Evolutionary conservation across 2,888 invertebrate species (phyloP).

Genomic region (Hydriomena furcata): DNA sequence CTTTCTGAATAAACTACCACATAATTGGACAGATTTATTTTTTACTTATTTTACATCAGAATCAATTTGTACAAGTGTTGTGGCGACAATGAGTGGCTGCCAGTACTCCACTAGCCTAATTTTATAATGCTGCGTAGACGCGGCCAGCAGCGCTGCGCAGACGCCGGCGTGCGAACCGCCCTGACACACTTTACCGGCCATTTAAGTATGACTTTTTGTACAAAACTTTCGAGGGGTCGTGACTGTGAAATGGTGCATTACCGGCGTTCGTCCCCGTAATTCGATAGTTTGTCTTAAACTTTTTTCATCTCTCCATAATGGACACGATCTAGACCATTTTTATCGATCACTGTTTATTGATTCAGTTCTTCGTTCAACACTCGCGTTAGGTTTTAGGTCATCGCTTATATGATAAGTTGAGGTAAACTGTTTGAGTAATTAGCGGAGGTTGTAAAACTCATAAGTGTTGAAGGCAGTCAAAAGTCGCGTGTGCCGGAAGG

Average conservation of each 20-base stretch:
- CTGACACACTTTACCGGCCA: conserved; percentile 64
- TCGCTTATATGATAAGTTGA: conserved; percentile 37
- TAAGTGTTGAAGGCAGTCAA: conserved; percentile 55
- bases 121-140: conserved; percentile 56
- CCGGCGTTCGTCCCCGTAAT: conserved; percentile 48
- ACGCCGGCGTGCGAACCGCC: conserved; percentile 69
- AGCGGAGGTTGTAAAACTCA: conserved; percentile 58
- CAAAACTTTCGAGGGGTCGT: conserved; percentile 70
- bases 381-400: conserved; percentile 33
- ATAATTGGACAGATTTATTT: conserved; percentile 33
- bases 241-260: conserved; percentile 78
- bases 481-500: conserved; percentile 72
- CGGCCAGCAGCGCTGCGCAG: conserved; percentile 30
- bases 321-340: conserved; percentile 48
- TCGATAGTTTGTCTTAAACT: conserved; percentile 61
- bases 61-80: conserved; percentile 63
- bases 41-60: conserved; percentile 49
- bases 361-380: conserved; percentile 39
- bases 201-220: conserved; percentile 64
- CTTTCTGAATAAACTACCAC: conserved; percentile 27
- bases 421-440: conserved; percentile 51
- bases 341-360: conserved; percentile 19
- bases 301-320: conserved; percentile 51
- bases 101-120: conserved; percentile 62
- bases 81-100: conserved; percentile 42